Conservation (phyloP, 2,888 invertebrate species). For the Capitulum mitella region DNA sequence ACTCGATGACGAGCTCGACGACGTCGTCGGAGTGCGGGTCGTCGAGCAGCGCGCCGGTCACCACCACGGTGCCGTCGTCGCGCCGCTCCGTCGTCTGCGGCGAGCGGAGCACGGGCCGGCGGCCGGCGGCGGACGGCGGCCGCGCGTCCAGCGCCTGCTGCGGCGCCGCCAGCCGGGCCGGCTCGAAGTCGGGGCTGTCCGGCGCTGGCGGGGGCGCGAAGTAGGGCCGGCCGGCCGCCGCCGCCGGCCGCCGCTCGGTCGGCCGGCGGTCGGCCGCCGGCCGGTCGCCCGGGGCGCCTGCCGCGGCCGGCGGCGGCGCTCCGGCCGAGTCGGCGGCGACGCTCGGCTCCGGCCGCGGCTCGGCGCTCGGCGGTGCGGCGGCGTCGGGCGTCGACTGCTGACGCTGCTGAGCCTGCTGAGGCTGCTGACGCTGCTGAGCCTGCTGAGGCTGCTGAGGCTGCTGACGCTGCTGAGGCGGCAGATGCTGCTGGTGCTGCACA, state of each 20-base stretch:
- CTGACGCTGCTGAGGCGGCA: not conserved
- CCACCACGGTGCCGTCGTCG: conserved; percentile 20
- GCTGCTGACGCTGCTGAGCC: not conserved
- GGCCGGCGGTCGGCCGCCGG: not conserved
- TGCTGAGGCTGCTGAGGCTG: not conserved
- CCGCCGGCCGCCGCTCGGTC: not conserved
- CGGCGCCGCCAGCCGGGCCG: not conserved
- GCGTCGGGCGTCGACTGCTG: no score
- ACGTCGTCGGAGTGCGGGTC: not conserved
- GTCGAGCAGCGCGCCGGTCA: not conserved
- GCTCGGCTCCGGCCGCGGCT: no score
- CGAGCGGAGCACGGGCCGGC: not conserved
- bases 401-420: no score
- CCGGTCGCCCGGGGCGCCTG: not conserved
- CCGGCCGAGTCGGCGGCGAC: not conserved
- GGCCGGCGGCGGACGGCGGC: not conserved
- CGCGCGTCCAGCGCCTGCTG: not conserved
- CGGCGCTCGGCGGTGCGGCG: no score
- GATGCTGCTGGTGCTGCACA: no score
- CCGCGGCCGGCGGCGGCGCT: not conserved
- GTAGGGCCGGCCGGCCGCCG: not conserved
- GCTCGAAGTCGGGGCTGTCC: not conserved
- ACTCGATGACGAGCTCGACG: conserved; percentile 16
- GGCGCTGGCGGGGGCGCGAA: not conserved
- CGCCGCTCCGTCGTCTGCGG: not conserved